phyloP scores from a whole-genome alignment of 2,888 invertebrate genomes.

The Aphrophora alni region DNA sequence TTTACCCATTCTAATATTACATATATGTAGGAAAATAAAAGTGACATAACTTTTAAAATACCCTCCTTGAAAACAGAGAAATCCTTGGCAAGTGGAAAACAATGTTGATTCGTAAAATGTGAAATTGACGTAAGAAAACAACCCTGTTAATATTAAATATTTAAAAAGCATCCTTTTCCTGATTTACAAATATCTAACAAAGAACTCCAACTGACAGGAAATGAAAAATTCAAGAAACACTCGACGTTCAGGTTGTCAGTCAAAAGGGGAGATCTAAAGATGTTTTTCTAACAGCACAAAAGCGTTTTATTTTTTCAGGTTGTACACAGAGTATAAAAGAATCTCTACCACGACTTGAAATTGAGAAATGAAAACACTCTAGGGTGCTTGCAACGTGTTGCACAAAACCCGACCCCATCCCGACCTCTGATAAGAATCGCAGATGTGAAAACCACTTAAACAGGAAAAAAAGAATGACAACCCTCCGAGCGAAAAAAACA shows the following conservation, averaged over 20 bases:
- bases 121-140: too few species aligned
- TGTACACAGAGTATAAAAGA: not conserved
- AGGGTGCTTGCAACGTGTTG: not conserved
- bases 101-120: too few species aligned
- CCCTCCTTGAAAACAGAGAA: too few species aligned
- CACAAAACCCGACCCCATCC: not conserved
- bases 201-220: not conserved
- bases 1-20: too few species aligned
- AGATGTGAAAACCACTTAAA: conserved; percentile 3
- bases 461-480: not conserved
- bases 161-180: not conserved
- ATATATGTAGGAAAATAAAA: too few species aligned
- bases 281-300: not conserved
- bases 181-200: not conserved
- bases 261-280: not conserved
- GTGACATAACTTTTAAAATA: too few species aligned
- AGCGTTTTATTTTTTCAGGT: not conserved
- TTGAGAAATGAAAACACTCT: not conserved
- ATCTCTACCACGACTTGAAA: not conserved
- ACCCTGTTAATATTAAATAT: not conserved
- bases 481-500: conserved; percentile 4
- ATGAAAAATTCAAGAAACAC: conserved; percentile 2
- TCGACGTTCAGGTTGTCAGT: not conserved
- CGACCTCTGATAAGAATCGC: not conserved
- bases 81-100: too few species aligned